Base-by-base conservation (phyloP, 2,888 invertebrate genomes). In the Ashinkailepas kermadecensis region DNA sequence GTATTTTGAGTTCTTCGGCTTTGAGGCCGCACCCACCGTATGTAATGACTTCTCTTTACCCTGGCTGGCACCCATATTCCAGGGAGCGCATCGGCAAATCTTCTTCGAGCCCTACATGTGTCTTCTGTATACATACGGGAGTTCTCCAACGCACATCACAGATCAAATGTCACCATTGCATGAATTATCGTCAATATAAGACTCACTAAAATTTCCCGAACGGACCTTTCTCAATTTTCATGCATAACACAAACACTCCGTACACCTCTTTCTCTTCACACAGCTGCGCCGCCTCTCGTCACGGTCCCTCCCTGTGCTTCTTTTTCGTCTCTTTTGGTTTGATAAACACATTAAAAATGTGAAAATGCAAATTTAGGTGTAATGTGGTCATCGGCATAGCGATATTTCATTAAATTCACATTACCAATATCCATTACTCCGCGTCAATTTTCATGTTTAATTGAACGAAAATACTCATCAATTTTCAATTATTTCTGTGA, bases 11-110 rank as follows among this genome's bases (percentile, higher is more conserved):
- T 54, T 56, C 11, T 74, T 74, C 21, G 74, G 54, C 56, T 74
- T 74, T 8, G 54, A 13, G 18, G 74, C 74, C 74, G 74, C 74
- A 21, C 74, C 74, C 74, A 74, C 74, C 8, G 74, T 11, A 56
- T 56, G 23, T 8, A 74, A 9, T 23, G 74, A 15, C 56, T 74
- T 74, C 56, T 74, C 74, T 74, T 74, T 74, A 9, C 74, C 74
- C 74, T 74, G 74, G 74, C 74, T 74, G 21, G 74, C 74, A 74
- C 74, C 74, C 74, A 74, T 74, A 74, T 54, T 74, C 74, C 56
- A 56, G 21, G 74, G 21, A 74, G 56, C 54, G 56, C 74, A 74
- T 74, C 74, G 11, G 74, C 54, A 21, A 74, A 54, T 56, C 21
- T 74, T 54, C 54, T 39, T 39, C 8, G 23, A 23, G 25, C 39